Percentiles rank a stretch among this genome's conserved stretches.
These are phyloP conservation scores for Sebastes cheni DNA, from an alignment of 2,797 vertebrate genomes.

Conservation along the genomic window DNA sequence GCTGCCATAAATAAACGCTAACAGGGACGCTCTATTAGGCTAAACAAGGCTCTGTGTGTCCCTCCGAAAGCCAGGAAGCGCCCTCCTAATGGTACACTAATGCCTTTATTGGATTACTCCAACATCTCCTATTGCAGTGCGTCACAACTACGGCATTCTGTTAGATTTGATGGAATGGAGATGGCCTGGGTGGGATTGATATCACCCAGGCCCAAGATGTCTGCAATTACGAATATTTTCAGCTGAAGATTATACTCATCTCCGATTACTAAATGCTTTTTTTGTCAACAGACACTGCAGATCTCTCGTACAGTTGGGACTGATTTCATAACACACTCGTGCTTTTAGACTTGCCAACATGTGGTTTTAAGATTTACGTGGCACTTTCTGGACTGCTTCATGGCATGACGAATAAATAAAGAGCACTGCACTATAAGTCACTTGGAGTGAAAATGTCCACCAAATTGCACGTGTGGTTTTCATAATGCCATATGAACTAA, in stretches of 20 bases:
- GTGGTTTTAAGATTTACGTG: conserved; percentile 10
- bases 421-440: background rate
- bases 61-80: conserved; percentile 76
- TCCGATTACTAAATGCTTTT: conserved; percentile 52
- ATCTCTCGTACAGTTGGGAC: conserved; percentile 13
- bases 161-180: conserved; percentile 73
- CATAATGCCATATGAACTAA: background rate
- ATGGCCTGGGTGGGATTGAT: conserved; percentile 57
- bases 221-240: conserved; percentile 64
- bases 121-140: conserved; percentile 78
- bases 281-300: background rate
- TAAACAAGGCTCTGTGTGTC: conserved; percentile 76
- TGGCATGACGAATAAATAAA: background rate
- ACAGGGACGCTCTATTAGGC: conserved; percentile 76
- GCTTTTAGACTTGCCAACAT: conserved; percentile 33
- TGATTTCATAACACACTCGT: conserved; percentile 31
- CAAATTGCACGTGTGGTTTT: background rate
- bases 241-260: conserved; percentile 50
- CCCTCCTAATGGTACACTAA: conserved; percentile 81
- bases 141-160: conserved; percentile 68
- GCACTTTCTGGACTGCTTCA: background rate
- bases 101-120: conserved; percentile 83
- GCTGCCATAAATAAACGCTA: conserved; percentile 82
- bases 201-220: conserved; percentile 46
- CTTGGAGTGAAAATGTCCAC: background rate